Evolutionary conservation across 37 sponge, comb jelly and placozoan species (phyloP), one percentile per base, ranked within the genome.

Genomic region (Diacarnus erythraeanus): DNA sequence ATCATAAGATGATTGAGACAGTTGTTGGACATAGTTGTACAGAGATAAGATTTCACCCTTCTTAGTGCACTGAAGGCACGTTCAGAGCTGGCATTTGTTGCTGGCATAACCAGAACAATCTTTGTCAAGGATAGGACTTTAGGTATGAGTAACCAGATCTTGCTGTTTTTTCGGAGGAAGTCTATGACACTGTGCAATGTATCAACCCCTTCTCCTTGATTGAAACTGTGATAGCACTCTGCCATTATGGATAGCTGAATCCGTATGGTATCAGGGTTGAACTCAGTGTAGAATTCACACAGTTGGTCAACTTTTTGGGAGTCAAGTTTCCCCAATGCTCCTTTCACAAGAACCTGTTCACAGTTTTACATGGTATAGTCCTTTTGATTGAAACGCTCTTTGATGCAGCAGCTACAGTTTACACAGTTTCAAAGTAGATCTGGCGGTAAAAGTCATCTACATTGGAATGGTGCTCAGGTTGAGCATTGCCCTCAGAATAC

Each of bases 21-120:
- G 37, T 77, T 33, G 56, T 83, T 78, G 6, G 75, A 35, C 89
- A 89, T 78, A 37, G 90, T 89, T 20, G 80, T 72, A 22, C 84
- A 36, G 30, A 84, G 59, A 57, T 84, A 89, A 42, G 38, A 78
- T 58, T 89, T 84, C 21, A 89, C 35, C 25, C 90, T 57, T 26
- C 80, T 66, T 29, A 89, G 56, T 2, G 90, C 80, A 65, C 80
- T 72, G 61, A 89, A 89, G 2, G 84, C 79, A 38, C 77, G 63
- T 71, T 77, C 68, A 71, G 69, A 79, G 39, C 67, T 79, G n/a
- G 80, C 80, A 43, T 79, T 69, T 20, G 80, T 89, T 44, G 79
- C 90, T 71, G 83, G 65, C 83, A 82, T 74, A 20, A 82, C 83
- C 31, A 82, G 74, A 72, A 74, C 73, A 23, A 82, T 23, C 72